Conservation (phyloP, 1,140 invertebrate species). For the Teleopsis dalmanni region DNA sequence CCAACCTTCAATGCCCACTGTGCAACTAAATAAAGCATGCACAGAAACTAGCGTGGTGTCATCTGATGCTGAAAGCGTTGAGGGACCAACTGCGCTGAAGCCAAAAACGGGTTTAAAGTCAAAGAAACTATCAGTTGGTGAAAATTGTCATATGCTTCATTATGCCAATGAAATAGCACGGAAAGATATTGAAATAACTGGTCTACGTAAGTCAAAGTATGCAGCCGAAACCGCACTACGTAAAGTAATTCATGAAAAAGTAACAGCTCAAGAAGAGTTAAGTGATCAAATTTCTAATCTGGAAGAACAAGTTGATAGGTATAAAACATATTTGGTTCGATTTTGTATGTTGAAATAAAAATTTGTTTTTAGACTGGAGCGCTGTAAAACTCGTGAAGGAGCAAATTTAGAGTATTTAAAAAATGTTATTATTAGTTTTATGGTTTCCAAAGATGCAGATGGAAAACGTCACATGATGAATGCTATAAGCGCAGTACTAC, state of each 20-base stretch:
- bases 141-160: constrained; percentile 66
- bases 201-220: constrained; percentile 63
- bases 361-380: constrained; percentile 52
- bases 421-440: constrained; percentile 78
- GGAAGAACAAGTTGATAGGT: constrained; percentile 56
- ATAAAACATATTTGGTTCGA: constrained; percentile 15
- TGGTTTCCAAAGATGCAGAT: constrained; percentile 60
- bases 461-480: constrained; percentile 77
- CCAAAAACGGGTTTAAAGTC: constrained; percentile 36
- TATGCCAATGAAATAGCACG: constrained; percentile 76
- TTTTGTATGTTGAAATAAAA: not conserved
- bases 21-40: not conserved
- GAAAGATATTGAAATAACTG: constrained; percentile 70
- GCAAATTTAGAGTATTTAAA: constrained; percentile 86
- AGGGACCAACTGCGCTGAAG: not conserved
- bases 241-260: constrained; percentile 54
- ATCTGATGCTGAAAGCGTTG: constrained; percentile 31
- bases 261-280: constrained; percentile 52
- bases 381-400: constrained; percentile 70
- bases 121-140: constrained; percentile 35
- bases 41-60: constrained; percentile 20
- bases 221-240: constrained; percentile 60
- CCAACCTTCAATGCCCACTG: constrained; percentile 37
- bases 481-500: constrained; percentile 76
- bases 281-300: constrained; percentile 51